Conservation (phyloP, 2,797 vertebrate species). For the Notamacropus eugenii region DNA sequence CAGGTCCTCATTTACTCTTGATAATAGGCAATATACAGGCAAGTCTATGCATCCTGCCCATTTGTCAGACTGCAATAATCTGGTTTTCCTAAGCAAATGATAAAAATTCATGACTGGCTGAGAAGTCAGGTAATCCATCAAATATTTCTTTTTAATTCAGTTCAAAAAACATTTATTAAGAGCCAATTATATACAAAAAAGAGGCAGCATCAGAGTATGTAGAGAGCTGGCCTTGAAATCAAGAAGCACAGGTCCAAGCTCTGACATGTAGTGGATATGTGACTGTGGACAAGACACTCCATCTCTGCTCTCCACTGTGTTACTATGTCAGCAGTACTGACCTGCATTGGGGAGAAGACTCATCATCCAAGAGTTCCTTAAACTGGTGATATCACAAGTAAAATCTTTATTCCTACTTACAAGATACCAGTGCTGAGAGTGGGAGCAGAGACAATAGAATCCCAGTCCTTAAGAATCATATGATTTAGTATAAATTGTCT, state of each 20-base stretch:
- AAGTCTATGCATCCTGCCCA: constrained; percentile 49
- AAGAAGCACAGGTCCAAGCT: background rate
- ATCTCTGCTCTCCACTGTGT: background rate
- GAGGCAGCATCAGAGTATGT: background rate
- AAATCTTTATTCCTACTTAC: background rate
- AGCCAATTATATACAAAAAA: background rate
- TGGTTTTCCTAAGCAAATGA: constrained; percentile 51
- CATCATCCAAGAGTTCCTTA: background rate
- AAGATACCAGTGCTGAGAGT: background rate
- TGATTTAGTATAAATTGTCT: constrained; percentile 88
- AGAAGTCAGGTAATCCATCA: background rate
- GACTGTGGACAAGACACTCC: background rate
- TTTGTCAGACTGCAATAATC: constrained; percentile 62
- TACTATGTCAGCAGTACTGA: background rate
- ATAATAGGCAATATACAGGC: background rate
- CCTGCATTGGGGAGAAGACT: background rate
- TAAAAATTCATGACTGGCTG: background rate
- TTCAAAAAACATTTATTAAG: background rate
- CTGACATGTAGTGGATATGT: background rate
- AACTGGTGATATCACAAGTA: background rate
- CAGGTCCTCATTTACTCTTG: constrained; percentile 9
- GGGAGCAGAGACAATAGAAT: background rate
- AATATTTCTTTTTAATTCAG: background rate
- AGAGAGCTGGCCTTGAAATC: background rate
- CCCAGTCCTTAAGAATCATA: background rate